Base-by-base conservation (phyloP, 2,888 invertebrate genomes). In the Sphaerophoria rueppellii region DNA sequence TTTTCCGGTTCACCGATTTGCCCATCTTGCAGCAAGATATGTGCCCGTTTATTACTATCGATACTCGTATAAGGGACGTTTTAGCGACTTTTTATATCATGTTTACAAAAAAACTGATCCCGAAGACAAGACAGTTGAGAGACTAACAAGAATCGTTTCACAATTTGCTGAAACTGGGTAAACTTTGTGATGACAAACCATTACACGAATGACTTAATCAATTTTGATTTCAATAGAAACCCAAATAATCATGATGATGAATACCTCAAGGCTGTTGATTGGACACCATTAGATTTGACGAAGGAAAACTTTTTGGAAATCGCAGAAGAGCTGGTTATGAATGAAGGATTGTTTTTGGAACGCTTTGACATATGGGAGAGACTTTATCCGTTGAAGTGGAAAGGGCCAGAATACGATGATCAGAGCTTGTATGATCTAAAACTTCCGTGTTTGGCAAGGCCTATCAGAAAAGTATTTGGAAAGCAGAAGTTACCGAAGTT, bases 41-140 rank as follows among this genome's bases (percentile, higher is more conserved):
- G 94, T 93, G 0, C 90, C 91, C 0, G 93, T 95, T 11, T 95
- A 93, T 89, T 94, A 94, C 87, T 94, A 94, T 88, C 90, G 93
- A 73, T n/a, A n/a, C n/a, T n/a, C n/a, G n/a, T n/a, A n/a, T 94
- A 95, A 93, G 83, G 95, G 95, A 32, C 92, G 93, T 83, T 93
- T 92, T 87, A 94, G 94, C 88, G 92, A 93, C 88, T 92, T 88
- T 65, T 92, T 93, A 80, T 92, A 93, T 5, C 92, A 91, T n/a
- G 88, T 88, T 12, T 90, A 93, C 9, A 88, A 89, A 0, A 77
- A 76, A 9, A 89, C 77, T 1, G 92, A 91, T 70, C 92, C 92
- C 0, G 93, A 93, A 88, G 89, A 90, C 58, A 83, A 88, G 1
- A 90, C 89, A 24, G 90, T 93, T 14, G 91, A 92, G 80, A 89